These are phyloP conservation scores for Diarsia rubi DNA, from an alignment of 2,888 invertebrate species.

Conservation along the genomic window DNA sequence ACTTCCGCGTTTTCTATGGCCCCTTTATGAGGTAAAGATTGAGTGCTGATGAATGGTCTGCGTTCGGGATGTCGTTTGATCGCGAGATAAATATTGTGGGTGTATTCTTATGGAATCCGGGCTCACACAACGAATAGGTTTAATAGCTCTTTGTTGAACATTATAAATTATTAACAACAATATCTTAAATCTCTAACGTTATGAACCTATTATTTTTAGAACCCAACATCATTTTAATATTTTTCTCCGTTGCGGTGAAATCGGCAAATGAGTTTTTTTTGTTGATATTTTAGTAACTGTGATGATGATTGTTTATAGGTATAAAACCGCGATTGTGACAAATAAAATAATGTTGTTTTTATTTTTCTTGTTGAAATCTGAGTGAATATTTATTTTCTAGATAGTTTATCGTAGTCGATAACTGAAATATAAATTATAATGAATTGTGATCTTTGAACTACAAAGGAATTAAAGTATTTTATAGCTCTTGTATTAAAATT, in stretches of 20 bases:
- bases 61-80: slow-evolving; percentile 84
- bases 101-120: slow-evolving; percentile 76
- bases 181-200: slow-evolving; percentile 56
- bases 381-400: slow-evolving; percentile 13
- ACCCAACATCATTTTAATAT: slow-evolving; percentile 42
- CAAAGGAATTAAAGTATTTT: slow-evolving; percentile 41
- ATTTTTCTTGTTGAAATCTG: slow-evolving; percentile 25
- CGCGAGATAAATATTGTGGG: slow-evolving; percentile 85
- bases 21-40: slow-evolving; percentile 79
- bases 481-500: slow-evolving; percentile 19
- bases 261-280: slow-evolving; percentile 66
- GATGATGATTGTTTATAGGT: slow-evolving; percentile 50
- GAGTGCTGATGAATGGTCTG: slow-evolving; percentile 84
- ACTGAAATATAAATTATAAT: slow-evolving; percentile 53
- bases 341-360: slow-evolving; percentile 49
- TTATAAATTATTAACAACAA: slow-evolving; percentile 58
- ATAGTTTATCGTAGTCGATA: slow-evolving; percentile 29
- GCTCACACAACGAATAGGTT: slow-evolving; percentile 76
- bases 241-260: slow-evolving; percentile 59
- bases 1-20: slow-evolving; percentile 84
- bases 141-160: slow-evolving; percentile 73
- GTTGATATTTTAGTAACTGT: slow-evolving; percentile 51
- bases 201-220: slow-evolving; percentile 61
- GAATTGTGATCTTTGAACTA: slow-evolving; percentile 54
- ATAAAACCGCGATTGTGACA: slow-evolving; percentile 34